Evolutionary conservation across 2,888 invertebrate species (phyloP), one percentile per base, ranked within the genome.

Genomic region (Tupiocoris notatus): DNA sequence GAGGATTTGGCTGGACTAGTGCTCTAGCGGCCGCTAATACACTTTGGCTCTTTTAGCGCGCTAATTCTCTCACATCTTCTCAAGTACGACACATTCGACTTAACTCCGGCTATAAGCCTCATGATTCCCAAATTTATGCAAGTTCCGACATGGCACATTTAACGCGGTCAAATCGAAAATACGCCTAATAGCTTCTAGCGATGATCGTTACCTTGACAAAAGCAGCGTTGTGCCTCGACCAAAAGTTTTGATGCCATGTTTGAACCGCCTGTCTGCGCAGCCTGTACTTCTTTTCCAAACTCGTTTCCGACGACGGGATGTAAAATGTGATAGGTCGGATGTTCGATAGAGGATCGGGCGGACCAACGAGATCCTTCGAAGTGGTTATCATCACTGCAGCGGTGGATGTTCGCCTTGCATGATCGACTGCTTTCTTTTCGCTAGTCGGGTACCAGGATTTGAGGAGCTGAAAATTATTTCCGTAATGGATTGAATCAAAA

Each of bases 241-340:
- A 95, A 85, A 95, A 95, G 56, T 87, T 85, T 79, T 94, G 91
- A 84, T 95, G 94, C 94, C 94, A 95, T 76, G 87, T 85, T 81
- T 93, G 92, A 0, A 92, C 91, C 78, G 89, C 89, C 79, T 88
- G 86, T 81, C 91, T 88, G 79, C 88, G 83, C 80, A 88, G 83
- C 78, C 94, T 86, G 81, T 91, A 89, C 79, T 84, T 84, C 80
- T 85, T 88, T 81, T 93, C 92, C 73, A 91, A 81, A 0, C 82
- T 79, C 0, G 91, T 90, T 85, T 95, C 95, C 81, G 89, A 86
- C 1, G 85, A 80, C 1, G 89, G 86, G 80, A 88, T 86, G 82
- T 88, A 88, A 81, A 92, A 90, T 79, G 90, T 86, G 64, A 92
- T 86, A 1, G 89, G 91, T 75, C 94, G 86, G 76, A 95, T 84